Base-by-base conservation (phyloP, 2,113 vertebrate species). In the Phyllostomus discolor region DNA sequence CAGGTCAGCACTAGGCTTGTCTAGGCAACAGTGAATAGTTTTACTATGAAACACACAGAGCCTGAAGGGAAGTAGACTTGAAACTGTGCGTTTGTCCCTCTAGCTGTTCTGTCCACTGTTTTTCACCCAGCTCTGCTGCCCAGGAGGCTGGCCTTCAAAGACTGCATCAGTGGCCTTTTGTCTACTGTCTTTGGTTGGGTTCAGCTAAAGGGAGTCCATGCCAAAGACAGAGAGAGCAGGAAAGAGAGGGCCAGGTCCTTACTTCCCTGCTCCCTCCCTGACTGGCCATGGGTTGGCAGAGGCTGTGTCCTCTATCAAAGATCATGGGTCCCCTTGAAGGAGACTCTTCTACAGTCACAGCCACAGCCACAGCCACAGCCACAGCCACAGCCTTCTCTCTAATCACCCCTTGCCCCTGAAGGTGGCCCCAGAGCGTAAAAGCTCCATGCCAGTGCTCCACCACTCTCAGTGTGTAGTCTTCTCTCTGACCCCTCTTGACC, bases 391-490 rank as follows among this genome's bases (percentile, higher is more conserved):
- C 38, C 24, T 2, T 33, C 46, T 81, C n/a, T 82, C 73, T n/a
- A 41, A 4, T 7, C 64, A 12, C 14, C 20, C 9, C 20, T 22
- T 6, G 1, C 1, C 24, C 41, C 38, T 26, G 59, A 38, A 26
- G 33, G 19, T 48, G 19, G 4, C 54, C 10, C 31, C 4, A 1
- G 41, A 87, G 31, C 8, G 48, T 3, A 14, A 52, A 38, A 35
- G 15, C 38, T 46, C 62, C 33, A 12, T 7, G 26, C 52, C 43
- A 48, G 5, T 12, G 10, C 10, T 8, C n/a, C 33, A 3, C 79
- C 15, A 22, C 38, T 33, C 35, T 0, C 2, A 12, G 0, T 8
- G 15, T 7, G 22, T 5, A 7, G 6, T 75, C 50, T 50, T 5
- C 33, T 38, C 50, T 0, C 22, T 3, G 28, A 1, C 64, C 20